A percentile compares a stretch with the other conserved stretches of the same genome.
phyloP scores from a whole-genome alignment of 1,140 invertebrate species.

The Halotydeus destructor region DNA sequence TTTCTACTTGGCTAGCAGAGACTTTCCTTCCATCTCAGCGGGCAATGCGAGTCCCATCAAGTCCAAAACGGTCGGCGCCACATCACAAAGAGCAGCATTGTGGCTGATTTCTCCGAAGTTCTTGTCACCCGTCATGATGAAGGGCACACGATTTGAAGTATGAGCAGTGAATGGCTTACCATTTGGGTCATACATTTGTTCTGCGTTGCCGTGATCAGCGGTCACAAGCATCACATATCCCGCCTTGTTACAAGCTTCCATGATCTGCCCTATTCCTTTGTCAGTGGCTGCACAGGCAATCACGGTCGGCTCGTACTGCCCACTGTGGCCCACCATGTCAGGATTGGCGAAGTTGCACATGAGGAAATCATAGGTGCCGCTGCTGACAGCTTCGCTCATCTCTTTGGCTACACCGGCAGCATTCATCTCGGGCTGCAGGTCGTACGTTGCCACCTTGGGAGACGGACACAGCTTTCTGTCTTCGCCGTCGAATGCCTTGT shows the following conservation, averaged over 20 bases:
- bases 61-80: slow-evolving; percentile 27
- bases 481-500: slow-evolving; percentile 26
- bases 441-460: slow-evolving; percentile 30
- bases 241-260: slow-evolving; percentile 25
- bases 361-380: slow-evolving; percentile 26
- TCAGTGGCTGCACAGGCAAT: slow-evolving; percentile 28
- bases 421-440: slow-evolving; percentile 29
- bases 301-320: slow-evolving; percentile 28
- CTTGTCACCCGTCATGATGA: slow-evolving; percentile 17
- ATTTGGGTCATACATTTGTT: slow-evolving; percentile 26
- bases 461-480: slow-evolving; percentile 29
- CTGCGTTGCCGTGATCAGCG: slow-evolving; percentile 30
- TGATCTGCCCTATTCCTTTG: slow-evolving; percentile 20
- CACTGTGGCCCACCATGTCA: slow-evolving; percentile 32
- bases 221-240: slow-evolving; percentile 27
- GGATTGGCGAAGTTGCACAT: slow-evolving; percentile 33
- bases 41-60: slow-evolving; percentile 25
- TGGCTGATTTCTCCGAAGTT: slow-evolving; percentile 18
- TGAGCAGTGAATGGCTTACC: slow-evolving; percentile 29
- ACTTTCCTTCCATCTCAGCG: slow-evolving; percentile 26
- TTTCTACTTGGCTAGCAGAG: slow-evolving; percentile 17
- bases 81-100: slow-evolving; percentile 26
- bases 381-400: slow-evolving; percentile 25
- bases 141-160: slow-evolving; percentile 25
- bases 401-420: slow-evolving; percentile 25